Percentiles rank a stretch among this genome's conserved stretches.
phyloP scores from a whole-genome alignment of 2,113 vertebrate genomes.

The Conger conger region DNA sequence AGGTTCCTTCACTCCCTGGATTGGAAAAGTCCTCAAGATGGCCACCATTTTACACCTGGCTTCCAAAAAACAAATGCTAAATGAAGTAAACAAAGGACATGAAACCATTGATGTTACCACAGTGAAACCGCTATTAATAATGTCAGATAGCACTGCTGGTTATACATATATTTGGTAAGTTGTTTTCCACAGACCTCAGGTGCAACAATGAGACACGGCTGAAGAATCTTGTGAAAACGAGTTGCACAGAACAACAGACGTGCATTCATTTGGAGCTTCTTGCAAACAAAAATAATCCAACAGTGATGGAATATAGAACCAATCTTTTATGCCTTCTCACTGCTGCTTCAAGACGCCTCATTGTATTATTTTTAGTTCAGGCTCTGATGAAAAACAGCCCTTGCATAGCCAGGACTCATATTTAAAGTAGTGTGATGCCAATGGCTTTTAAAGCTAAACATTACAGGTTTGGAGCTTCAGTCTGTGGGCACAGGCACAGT shows the following conservation, averaged over 20 bases:
- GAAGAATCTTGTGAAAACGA: background rate
- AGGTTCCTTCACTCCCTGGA: background rate
- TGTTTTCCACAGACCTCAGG: too few species aligned
- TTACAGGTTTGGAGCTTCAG: constrained; percentile 38
- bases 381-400: constrained; percentile 31
- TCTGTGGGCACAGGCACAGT: constrained; percentile 45
- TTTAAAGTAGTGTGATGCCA: constrained; percentile 28
- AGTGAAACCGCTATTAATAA: background rate
- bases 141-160: background rate
- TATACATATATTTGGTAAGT: background rate
- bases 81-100: background rate
- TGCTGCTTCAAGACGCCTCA: background rate
- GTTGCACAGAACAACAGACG: background rate
- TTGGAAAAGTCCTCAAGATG: background rate
- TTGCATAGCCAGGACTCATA: constrained; percentile 33
- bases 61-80: background rate
- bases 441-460: constrained; percentile 30
- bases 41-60: background rate
- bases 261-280: background rate
- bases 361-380: background rate
- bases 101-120: background rate
- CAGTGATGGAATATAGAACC: background rate
- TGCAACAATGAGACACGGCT: background rate
- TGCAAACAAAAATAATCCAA: background rate
- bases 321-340: background rate